Conservation (phyloP, 2,797 vertebrate genomes). For the Scolopax rusticola region DNA sequence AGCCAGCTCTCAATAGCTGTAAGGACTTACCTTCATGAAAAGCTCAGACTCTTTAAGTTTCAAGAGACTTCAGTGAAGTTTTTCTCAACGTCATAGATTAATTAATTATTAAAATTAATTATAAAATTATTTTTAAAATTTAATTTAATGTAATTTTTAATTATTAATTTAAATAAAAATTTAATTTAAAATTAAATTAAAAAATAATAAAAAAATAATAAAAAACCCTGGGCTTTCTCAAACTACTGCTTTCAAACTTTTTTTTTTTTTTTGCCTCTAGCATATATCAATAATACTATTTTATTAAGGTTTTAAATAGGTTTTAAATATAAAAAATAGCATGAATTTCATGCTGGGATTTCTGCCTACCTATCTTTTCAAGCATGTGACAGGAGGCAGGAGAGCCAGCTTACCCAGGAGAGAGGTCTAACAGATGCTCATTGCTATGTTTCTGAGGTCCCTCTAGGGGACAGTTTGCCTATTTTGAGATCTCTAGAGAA, state of each 20-base stretch:
- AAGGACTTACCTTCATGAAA: neutral
- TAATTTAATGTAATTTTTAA: no score
- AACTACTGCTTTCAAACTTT: neutral
- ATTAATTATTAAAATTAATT: neutral
- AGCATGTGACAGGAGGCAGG: neutral
- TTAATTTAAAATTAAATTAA: no score
- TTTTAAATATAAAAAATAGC: neutral
- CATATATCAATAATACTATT: rapidly evolving
- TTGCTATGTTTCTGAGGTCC: neutral
- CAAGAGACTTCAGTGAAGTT: neutral
- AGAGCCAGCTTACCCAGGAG: neutral
- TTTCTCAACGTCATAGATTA: rapidly evolving
- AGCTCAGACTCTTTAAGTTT: neutral
- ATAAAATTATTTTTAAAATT: no score
- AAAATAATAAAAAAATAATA: no score
- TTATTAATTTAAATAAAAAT: no score
- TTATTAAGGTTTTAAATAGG: neutral
- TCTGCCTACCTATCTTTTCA: neutral
- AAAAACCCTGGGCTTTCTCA: neutral
- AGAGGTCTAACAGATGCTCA: neutral
- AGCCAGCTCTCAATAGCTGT: neutral
- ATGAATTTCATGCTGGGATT: neutral
- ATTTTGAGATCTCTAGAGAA: neutral
- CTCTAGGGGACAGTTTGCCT: neutral
- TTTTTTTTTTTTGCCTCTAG: neutral